These are phyloP conservation scores for Apis florea DNA, from an alignment of 1,140 invertebrate genomes.

Conservation along the genomic window DNA sequence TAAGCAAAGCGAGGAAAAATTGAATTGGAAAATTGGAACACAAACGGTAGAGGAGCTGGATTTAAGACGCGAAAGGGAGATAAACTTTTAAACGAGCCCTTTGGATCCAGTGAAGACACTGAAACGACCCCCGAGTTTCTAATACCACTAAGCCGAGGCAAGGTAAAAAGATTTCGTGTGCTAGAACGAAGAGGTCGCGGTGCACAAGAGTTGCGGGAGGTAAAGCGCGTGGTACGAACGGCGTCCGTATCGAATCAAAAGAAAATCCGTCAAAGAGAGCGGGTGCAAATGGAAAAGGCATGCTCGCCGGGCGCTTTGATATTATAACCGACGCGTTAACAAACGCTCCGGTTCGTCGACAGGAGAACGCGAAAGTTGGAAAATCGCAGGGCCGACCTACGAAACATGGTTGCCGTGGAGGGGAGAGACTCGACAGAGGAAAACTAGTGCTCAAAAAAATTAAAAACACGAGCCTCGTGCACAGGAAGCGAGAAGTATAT, in stretches of 20 bases:
- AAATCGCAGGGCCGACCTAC: constrained; percentile 39
- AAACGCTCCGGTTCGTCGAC: constrained; percentile 44
- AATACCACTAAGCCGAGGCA: constrained; percentile 12
- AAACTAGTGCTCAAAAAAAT: constrained; percentile 54
- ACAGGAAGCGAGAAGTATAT: not conserved
- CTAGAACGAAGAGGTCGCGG: constrained; percentile 16
- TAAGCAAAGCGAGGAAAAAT: not conserved
- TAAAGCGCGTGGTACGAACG: constrained; percentile 50
- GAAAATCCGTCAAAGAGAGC: constrained; percentile 70
- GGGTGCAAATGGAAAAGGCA: constrained; percentile 62
- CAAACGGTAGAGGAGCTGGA: not conserved
- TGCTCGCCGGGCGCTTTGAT: constrained; percentile 45
- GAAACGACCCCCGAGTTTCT: constrained; percentile 10
- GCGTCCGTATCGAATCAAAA: constrained; percentile 71
- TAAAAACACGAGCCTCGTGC: constrained; percentile 33
- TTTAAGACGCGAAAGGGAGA: not conserved
- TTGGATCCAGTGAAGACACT: not conserved
- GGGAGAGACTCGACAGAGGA: constrained; percentile 39
- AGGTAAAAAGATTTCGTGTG: constrained; percentile 27
- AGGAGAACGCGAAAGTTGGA: constrained; percentile 37
- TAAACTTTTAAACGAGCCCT: constrained; percentile 6
- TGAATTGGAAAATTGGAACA: not conserved
- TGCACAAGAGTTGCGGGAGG: constrained; percentile 7
- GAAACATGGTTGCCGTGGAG: constrained; percentile 29
- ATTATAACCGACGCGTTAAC: constrained; percentile 53